Evolutionary conservation across 2,888 invertebrate species (phyloP).

Genomic region (Patella pellucida): DNA sequence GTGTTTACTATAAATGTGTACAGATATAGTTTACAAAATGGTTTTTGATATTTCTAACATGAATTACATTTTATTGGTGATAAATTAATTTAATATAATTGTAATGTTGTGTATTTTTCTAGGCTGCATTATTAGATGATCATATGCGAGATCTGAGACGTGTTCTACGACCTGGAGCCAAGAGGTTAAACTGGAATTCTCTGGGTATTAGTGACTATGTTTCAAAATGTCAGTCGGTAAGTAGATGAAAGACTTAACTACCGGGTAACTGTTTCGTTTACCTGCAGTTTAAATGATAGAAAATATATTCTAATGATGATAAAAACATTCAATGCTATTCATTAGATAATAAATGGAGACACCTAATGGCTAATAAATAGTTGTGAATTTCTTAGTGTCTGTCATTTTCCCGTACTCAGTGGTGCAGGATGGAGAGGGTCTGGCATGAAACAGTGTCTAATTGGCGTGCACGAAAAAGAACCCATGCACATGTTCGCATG

Average conservation of each 20-base stretch:
- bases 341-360: background rate
- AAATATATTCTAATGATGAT: too few species aligned
- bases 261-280: too few species aligned
- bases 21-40: too few species aligned
- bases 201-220: conserved; percentile 85
- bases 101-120: conserved; percentile 19
- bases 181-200: conserved; percentile 88
- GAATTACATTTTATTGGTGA: too few species aligned
- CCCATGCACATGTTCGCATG: too few species aligned
- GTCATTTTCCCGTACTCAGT: background rate
- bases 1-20: too few species aligned
- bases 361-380: background rate
- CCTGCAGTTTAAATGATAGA: too few species aligned
- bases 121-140: conserved; percentile 66
- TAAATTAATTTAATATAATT: too few species aligned
- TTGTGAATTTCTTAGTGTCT: background rate
- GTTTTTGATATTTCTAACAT: too few species aligned
- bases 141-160: conserved; percentile 67
- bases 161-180: conserved; percentile 81
- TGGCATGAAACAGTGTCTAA: too few species aligned
- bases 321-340: background rate
- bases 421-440: too few species aligned
- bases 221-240: conserved; percentile 74
- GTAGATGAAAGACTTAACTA: conserved; percentile 22
- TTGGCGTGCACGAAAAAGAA: too few species aligned